Evolutionary conservation across 1,140 invertebrate genomes (phyloP).

Genomic region (Listronotus bonariensis): DNA sequence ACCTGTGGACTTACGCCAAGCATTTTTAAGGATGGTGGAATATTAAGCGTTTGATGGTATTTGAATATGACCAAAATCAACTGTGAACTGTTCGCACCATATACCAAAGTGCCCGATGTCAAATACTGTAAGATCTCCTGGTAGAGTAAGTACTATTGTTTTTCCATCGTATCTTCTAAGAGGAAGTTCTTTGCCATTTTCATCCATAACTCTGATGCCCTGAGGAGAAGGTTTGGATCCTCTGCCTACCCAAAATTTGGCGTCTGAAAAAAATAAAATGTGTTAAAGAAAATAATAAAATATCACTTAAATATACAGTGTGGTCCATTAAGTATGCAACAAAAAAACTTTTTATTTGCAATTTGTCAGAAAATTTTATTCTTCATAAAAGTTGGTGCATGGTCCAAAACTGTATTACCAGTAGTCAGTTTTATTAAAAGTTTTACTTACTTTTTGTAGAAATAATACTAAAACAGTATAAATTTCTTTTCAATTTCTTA

Average conservation of each 20-base stretch:
- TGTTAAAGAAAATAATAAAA: not conserved
- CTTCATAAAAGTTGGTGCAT: too few species aligned
- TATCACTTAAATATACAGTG: too few species aligned
- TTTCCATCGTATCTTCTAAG: conserved; percentile 79
- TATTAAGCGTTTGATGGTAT: conserved; percentile 74
- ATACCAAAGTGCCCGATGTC: conserved; percentile 86
- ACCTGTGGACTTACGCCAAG: conserved; percentile 91
- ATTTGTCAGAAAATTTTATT: too few species aligned
- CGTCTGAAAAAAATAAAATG: conserved; percentile 65
- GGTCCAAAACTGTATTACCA: too few species aligned
- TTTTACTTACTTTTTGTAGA: too few species aligned
- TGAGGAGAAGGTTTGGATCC: conserved; percentile 77
- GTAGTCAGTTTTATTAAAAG: too few species aligned
- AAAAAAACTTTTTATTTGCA: too few species aligned
- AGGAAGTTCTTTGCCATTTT: conserved; percentile 83
- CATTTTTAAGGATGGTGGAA: conserved; percentile 91
- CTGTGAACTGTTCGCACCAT: conserved; percentile 87
- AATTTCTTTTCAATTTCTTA: too few species aligned
- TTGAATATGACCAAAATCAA: conserved; percentile 86
- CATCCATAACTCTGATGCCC: conserved; percentile 82
- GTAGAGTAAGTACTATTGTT: conserved; percentile 84
- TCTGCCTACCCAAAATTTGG: conserved; percentile 87
- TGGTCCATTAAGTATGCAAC: too few species aligned
- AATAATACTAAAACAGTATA: too few species aligned
- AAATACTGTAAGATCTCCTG: conserved; percentile 77